Evolutionary conservation across 2,113 vertebrate genomes (phyloP), one percentile per base, ranked within the genome.

Genomic region (Neoarius graeffei): DNA sequence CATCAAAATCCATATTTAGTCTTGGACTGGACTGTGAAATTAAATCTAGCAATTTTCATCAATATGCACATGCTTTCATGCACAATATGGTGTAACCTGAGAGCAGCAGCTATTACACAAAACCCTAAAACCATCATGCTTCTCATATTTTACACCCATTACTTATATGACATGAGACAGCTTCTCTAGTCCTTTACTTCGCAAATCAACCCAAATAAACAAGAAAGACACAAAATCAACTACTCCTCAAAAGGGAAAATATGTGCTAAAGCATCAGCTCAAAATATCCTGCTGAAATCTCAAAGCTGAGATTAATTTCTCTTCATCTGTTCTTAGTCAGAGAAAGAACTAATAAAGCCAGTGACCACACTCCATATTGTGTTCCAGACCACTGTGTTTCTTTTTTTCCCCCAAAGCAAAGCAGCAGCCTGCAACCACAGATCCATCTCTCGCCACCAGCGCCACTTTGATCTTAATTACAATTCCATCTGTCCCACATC

Each of bases 401-500:
- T 30, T 86, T 67, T 83, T 84, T 57, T 7, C 19, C 62, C 73
- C 54, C n/a, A 83, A 89, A 88, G 82, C 69, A 89, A 88, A 91
- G 54, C 60, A 82, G 76, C 50, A n/a, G 74, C 76, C 50, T 56
- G 84, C 66, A 30, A 85, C 35, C 69, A 52, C 20, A 30, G 14
- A 82, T 64, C 35, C n/a, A 74, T 67, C 56, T 77, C 71, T 59
- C 15, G 20, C 83, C 62, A 79, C 85, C 84, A 83, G 60, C 42
- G 59, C 73, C 35, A 64, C 90, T 90, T 90, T 90, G 88, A 90
- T 90, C 87, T 69, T 85, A 83, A 85, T 89, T 89, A 89, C 74
- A 85, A 85, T 87, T 90, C 85, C 90, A 89, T 90, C 90, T 90
- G 90, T 60, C 80, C 71, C 88, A 89, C 90, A 89, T 90, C 87